A percentile compares a stretch with the other conserved stretches of the same genome.
These are phyloP conservation scores for Eospalax fontanierii DNA, from an alignment of 2,797 vertebrate genomes.

Conservation along the genomic window DNA sequence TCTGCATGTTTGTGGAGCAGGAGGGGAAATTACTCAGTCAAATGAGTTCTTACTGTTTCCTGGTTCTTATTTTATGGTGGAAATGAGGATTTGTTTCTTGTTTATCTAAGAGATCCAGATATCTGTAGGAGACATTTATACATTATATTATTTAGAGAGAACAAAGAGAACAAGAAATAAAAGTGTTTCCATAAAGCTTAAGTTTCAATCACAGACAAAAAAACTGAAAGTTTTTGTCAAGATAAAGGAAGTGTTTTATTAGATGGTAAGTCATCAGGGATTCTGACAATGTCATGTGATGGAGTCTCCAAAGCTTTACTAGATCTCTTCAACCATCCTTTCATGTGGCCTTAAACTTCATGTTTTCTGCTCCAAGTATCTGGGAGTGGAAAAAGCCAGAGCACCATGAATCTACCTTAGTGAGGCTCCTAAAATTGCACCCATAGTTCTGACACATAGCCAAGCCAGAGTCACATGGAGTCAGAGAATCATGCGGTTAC, in stretches of 20 bases:
- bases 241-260: background rate
- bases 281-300: background rate
- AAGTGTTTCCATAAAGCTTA: background rate
- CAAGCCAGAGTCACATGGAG: accelerated
- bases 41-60: background rate
- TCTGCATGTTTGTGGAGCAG: background rate
- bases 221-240: background rate
- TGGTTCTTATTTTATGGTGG: background rate
- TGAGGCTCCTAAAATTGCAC: background rate
- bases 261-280: background rate
- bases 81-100: background rate
- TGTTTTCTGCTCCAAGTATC: background rate
- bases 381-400: too few relatives aligned
- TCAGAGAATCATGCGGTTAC: background rate
- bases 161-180: conserved; percentile 13
- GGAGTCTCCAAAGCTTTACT: background rate
- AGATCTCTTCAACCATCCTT: background rate
- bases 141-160: background rate
- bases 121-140: background rate
- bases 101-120: background rate
- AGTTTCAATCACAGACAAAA: background rate
- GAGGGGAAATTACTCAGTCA: conserved; percentile 7
- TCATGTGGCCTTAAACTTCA: background rate
- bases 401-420: background rate
- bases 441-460: background rate